phyloP scores from a whole-genome alignment of 2,113 vertebrate species.

The Glaucomys volans region DNA sequence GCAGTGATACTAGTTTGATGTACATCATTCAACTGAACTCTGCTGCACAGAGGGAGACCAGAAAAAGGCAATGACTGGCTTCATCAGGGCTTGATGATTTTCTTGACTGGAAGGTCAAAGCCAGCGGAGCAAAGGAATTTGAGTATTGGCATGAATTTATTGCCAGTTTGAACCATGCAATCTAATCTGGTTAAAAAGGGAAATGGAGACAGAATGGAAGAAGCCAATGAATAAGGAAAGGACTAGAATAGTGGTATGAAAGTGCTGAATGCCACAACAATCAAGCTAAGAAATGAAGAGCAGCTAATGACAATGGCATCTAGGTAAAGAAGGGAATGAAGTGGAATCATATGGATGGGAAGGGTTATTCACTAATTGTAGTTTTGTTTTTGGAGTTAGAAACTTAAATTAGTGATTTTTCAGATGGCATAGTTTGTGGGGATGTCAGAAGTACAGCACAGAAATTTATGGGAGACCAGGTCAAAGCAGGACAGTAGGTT shows the following conservation, averaged over 20 bases:
- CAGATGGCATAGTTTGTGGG: not conserved
- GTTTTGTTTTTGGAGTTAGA: not conserved
- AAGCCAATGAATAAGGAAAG: not conserved
- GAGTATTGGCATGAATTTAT: not conserved
- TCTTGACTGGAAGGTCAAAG: not conserved
- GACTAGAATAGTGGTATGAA: not conserved
- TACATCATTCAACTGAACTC: not conserved
- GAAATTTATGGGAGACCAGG: not conserved
- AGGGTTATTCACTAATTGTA: not conserved
- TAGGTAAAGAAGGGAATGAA: not conserved
- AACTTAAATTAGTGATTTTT: not conserved
- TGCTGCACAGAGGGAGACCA: not conserved
- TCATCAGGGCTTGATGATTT: not conserved
- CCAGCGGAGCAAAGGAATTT: not conserved
- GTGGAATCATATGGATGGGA: not conserved
- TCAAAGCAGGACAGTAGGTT: not conserved
- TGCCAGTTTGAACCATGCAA: not conserved
- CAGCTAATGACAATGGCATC: not conserved
- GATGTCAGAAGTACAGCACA: not conserved
- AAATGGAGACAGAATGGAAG: not conserved
- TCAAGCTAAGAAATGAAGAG: not conserved
- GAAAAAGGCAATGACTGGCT: not conserved
- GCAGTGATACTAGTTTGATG: not conserved
- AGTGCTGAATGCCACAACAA: not conserved
- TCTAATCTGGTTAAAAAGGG: not conserved